Evolutionary conservation across 2,888 invertebrate species (phyloP), one percentile per base, ranked within the genome.

Genomic region (Pandemis heparana): DNA sequence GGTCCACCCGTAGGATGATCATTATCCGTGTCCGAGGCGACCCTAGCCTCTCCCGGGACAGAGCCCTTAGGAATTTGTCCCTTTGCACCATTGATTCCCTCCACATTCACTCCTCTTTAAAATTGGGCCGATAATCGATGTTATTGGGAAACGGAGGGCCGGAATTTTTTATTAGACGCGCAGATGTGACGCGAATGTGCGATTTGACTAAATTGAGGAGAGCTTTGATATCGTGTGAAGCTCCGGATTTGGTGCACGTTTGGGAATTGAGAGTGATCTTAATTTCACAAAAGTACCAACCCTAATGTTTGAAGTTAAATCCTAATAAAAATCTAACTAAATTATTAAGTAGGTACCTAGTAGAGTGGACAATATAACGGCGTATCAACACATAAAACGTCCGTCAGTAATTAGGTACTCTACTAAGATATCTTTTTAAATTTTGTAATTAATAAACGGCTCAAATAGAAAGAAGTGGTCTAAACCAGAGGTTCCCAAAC

Each of bases 11-110:
- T 85, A 84, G 85, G 84, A 86, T 87, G 88, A 92, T 94, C 93
- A 94, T 94, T 93, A 94, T 92, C 91, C 90, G 81, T 91, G 92
- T 91, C 89, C 85, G 87, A 84, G 86, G 32, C 56, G 56, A 18
- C 66, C 56, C 85, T 56, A 56, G 23, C 82, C 87, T 83, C 91
- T 87, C 89, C 78, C 75, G 89, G 89, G 90, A 87, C 83, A 80
- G 38, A 51, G 81, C 88, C 88, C 89, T 85, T 82, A 86, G 87
- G 88, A 87, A 89, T 87, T 86, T 82, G 80, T 87, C 87, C 87
- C 86, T 85, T 86, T 74, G 81, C 77, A 82, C 88, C 88, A 91
- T 90, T 89, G 92, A 92, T 92, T 92, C 88, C 86, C 85, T 85
- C 81, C 87, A 79, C 80, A 92, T 92, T 92, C 88, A 86, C 85